Evolutionary conservation across 1,140 invertebrate species (phyloP).

Genomic region (Oryctes rhinoceros): DNA sequence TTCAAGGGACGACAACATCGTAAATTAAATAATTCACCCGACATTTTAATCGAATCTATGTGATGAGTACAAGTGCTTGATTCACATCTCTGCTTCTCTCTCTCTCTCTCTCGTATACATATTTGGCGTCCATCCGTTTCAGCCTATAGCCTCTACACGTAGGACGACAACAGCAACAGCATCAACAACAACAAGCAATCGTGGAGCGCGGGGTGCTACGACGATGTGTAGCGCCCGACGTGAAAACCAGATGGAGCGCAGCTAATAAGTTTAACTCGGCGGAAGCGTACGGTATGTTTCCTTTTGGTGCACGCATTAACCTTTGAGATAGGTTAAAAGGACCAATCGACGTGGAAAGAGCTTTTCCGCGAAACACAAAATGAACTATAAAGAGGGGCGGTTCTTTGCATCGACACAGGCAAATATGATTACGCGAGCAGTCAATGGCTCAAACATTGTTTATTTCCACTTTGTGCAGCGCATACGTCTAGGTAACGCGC

Average conservation of each 20-base stretch:
- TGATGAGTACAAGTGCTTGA: neutral
- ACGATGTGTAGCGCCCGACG: constrained; percentile 6
- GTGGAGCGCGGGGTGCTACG: neutral
- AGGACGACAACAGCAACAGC: neutral
- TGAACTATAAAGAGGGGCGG: constrained; percentile 53
- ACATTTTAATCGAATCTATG: constrained; percentile 27
- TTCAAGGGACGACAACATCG: constrained; percentile 3
- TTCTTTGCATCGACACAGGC: constrained; percentile 51
- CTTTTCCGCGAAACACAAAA: constrained; percentile 51
- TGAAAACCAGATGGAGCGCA: constrained; percentile 49
- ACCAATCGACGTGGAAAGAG: constrained; percentile 53
- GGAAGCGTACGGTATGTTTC: constrained; percentile 55
- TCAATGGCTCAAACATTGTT: constrained; percentile 56
- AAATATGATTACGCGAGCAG: constrained; percentile 55
- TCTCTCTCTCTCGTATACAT: too few species aligned
- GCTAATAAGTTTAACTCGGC: constrained; percentile 51
- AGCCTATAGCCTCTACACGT: too few species aligned
- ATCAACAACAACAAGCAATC: constrained; percentile 4
- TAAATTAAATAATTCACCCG: constrained; percentile 27
- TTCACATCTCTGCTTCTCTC: neutral
- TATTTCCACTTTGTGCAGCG: constrained; percentile 48
- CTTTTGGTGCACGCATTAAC: constrained; percentile 57
- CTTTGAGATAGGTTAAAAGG: constrained; percentile 54
- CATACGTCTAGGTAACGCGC: neutral
- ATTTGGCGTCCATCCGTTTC: neutral